Evolutionary conservation across 2,888 invertebrate genomes (phyloP).

Genomic region (Cylindroiulus punctatus): DNA sequence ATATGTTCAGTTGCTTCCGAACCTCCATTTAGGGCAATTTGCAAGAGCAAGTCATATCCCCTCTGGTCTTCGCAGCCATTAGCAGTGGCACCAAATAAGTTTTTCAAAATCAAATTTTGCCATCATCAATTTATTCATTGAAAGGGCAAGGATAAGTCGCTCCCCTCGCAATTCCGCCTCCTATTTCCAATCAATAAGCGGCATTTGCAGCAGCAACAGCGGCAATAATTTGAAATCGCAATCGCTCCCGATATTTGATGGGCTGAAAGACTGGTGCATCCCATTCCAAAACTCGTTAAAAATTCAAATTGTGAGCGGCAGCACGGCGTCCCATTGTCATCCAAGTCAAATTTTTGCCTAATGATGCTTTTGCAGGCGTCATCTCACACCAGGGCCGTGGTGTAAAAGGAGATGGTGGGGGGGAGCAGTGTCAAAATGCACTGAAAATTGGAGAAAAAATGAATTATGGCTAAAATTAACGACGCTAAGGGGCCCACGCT

Average conservation of each 20-base stretch:
- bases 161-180: neutral
- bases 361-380: constrained; percentile 27
- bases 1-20: too few species aligned
- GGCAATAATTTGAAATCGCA: constrained; percentile 15
- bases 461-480: constrained; percentile 8
- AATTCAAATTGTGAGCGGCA: neutral
- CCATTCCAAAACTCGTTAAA: constrained; percentile 42
- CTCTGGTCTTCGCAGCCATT: neutral
- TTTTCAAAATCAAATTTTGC: constrained; percentile 37
- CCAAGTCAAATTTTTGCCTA: neutral
- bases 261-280: neutral
- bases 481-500: neutral
- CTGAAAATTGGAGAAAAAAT: constrained; percentile 1
- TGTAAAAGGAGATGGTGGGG: neutral
- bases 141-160: neutral
- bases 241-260: neutral
- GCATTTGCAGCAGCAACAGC: neutral
- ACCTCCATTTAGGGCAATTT: neutral
- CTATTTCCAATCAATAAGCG: constrained; percentile 22
- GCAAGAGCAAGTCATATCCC: neutral
- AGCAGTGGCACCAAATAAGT: neutral
- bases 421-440: constrained; percentile 28
- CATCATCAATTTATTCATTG: constrained; percentile 16
- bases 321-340: neutral
- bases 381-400: neutral